phyloP scores from a whole-genome alignment of 2,888 invertebrate genomes.

The Balanococcus diminutus region DNA sequence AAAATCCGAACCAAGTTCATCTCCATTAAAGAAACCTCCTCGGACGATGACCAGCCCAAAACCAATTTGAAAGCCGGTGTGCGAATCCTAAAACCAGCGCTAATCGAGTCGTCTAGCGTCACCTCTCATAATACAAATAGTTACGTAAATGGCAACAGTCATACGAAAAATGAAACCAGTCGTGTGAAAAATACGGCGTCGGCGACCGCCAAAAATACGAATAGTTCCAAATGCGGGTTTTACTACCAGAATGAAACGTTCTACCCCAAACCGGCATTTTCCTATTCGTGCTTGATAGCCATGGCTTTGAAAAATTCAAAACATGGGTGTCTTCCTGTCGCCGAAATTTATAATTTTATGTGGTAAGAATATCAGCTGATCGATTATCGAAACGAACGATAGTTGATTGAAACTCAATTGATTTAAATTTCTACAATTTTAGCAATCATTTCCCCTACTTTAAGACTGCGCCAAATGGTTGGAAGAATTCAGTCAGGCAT shows the following conservation, averaged over 20 bases:
- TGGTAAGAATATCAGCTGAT: slow-evolving; percentile 75
- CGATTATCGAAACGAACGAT: background rate
- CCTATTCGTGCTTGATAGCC: slow-evolving; percentile 96
- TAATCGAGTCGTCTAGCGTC: background rate
- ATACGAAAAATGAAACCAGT: slow-evolving; percentile 26
- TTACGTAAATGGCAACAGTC: slow-evolving; percentile 3
- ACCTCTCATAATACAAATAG: background rate
- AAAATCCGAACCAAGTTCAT: slow-evolving; percentile 17
- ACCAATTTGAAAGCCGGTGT: slow-evolving; percentile 4
- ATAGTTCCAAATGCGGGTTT: slow-evolving; percentile 11
- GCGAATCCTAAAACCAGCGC: slow-evolving; percentile 36
- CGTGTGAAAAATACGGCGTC: background rate
- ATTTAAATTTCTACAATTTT: slow-evolving; percentile 60
- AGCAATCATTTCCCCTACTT: slow-evolving; percentile 98
- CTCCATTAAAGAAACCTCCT: background rate
- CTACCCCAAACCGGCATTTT: slow-evolving; percentile 96
- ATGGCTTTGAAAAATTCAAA: slow-evolving; percentile 96
- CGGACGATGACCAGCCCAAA: background rate
- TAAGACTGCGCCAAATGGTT: slow-evolving; percentile 96
- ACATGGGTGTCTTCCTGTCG: slow-evolving; percentile 92
- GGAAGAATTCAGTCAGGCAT: slow-evolving; percentile 98
- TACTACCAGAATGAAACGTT: slow-evolving; percentile 44
- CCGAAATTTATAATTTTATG: slow-evolving; percentile 98
- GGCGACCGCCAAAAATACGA: background rate
- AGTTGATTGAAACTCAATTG: background rate